Base-by-base conservation (phyloP, 1,140 invertebrate species). In the Sminthurinus signatus region DNA sequence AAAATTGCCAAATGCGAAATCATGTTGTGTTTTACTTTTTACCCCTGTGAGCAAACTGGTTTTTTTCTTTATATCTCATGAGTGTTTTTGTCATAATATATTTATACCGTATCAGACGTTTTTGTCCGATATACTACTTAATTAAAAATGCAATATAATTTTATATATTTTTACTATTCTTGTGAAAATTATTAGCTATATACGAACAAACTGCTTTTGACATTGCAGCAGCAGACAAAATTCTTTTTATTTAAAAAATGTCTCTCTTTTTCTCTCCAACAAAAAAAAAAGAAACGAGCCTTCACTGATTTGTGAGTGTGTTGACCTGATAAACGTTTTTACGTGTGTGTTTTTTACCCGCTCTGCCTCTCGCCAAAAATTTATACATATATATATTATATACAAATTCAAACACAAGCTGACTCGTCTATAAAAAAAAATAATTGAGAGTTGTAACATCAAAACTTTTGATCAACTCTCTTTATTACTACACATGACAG, bases 281-380 rank as follows among this genome's bases (percentile, higher is more conserved):
- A 5, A 56, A 17, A 54, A 12, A 25, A 25, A 32, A 28, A 5
- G 23, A 8, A 17, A 23, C 3, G 25, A 28, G 29, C 31, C 21
- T 21, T n/a, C 54, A 32, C 32, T 36, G 32, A 36, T 36, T n/a
- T n/a, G n/a, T 36, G 32, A 8, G 32, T 36, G 32, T 36, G 32
- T 15, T 36, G 5, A 36, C 28, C 5, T 56, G 14, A 10, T 27
- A 14, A 54, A 8, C 19, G 14, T 54, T 19, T 25, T 12, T 10
- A 10, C 17, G 21, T 54, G 10, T 54, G 14, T 29, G 21, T 54
- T 25, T 25, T 28, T 27, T 36, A 15, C 5, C 17, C 21, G 8
- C 31, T 56, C 31, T 56, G 28, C 36, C 54, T 56, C 28, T 32
- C 31, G 25, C 19, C 46, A 25, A 50, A 50, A 10, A 46, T 54